Evolutionary conservation across 1,140 invertebrate species (phyloP).

Genomic region (Drosophila gunungcola): DNA sequence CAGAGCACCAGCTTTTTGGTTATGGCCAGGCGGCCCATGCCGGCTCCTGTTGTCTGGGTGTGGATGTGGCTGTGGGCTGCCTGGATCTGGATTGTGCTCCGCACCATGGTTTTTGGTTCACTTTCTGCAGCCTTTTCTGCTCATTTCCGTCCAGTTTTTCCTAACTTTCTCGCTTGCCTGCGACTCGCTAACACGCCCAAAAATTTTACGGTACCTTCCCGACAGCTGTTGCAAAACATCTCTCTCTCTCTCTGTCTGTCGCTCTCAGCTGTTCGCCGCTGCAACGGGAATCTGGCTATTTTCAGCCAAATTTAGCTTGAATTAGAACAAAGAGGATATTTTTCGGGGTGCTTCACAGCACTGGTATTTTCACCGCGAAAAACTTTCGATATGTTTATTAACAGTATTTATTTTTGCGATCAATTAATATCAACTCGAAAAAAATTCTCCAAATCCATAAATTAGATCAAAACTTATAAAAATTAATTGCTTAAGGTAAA

Average conservation of each 20-base stretch:
- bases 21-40: conserved; percentile 43
- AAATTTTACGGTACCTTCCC: conserved; percentile 37
- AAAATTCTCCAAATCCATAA: too few relatives aligned
- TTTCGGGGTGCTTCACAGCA: background rate
- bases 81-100: conserved; percentile 11
- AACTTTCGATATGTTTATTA: too few relatives aligned
- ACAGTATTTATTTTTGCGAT: too few relatives aligned
- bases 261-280: conserved; percentile 29
- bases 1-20: conserved; percentile 76
- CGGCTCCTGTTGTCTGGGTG: conserved; percentile 7
- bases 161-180: conserved; percentile 10
- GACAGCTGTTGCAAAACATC: conserved; percentile 55
- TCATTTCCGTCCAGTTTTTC: conserved; percentile 23
- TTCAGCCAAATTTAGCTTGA: conserved; percentile 3
- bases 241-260: background rate
- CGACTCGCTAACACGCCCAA: conserved; percentile 65
- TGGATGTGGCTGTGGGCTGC: background rate
- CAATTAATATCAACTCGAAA: too few relatives aligned
- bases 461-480: too few relatives aligned
- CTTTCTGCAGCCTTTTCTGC: conserved; percentile 7
- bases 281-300: conserved; percentile 4
- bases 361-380: background rate
- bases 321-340: too few relatives aligned
- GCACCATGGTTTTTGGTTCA: conserved; percentile 45
- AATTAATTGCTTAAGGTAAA: too few relatives aligned